These are phyloP conservation scores for Yoshiicerus persimilis DNA, from an alignment of 1,140 invertebrate species.

Conservation along the genomic window DNA sequence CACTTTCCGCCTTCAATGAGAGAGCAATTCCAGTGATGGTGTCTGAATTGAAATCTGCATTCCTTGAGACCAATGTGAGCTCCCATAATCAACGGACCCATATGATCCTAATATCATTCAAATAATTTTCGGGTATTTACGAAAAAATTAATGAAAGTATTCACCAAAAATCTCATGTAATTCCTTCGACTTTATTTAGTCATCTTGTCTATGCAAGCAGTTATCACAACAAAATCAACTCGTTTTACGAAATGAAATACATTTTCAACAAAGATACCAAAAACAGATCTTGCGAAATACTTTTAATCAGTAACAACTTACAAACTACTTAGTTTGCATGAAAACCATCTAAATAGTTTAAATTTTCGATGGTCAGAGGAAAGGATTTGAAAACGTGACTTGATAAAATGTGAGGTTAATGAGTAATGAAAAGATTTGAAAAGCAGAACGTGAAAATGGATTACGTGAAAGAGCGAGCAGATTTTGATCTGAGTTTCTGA, in stretches of 20 bases:
- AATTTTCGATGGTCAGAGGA: too few species aligned
- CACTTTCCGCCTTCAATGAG: background rate
- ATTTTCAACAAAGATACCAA: too few species aligned
- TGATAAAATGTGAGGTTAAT: background rate
- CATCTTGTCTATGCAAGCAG: too few species aligned
- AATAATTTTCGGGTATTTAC: background rate
- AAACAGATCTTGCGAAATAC: too few species aligned
- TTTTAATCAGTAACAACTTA: too few species aligned
- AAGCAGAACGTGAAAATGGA: background rate
- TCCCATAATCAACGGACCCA: constrained; percentile 38
- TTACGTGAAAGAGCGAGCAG: background rate
- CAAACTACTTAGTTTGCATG: too few species aligned
- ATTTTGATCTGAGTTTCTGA: constrained; percentile 2
- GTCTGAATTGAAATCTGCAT: constrained; percentile 45
- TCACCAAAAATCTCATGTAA: background rate
- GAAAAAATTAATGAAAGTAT: background rate
- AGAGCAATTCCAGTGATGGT: constrained; percentile 47
- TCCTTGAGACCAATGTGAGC: constrained; percentile 42
- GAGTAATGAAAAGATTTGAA: background rate
- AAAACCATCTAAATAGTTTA: too few species aligned
- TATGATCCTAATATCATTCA: constrained; percentile 45
- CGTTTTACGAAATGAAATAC: too few species aligned
- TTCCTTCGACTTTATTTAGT: too few species aligned
- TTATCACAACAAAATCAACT: too few species aligned
- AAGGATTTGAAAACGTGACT: background rate